A percentile compares a stretch with the other conserved stretches of the same genome.
phyloP scores from a whole-genome alignment of 2,113 vertebrate species.

The Mus musculus region GRCm39 chr5:98403001-98403500 shows the following conservation, averaged over 20 bases:
- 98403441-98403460: not conserved
- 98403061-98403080: not conserved
- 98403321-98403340: not conserved
- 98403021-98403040: not conserved
- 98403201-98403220: not conserved
- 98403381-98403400: not conserved
- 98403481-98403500: not conserved
- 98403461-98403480: not conserved
- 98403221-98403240: not conserved
- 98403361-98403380: not conserved
- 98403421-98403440: not conserved
- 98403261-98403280: not conserved
- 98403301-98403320: not conserved
- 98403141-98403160: not conserved
- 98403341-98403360: not conserved
- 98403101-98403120: not conserved
- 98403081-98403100: not conserved
- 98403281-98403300: not conserved
- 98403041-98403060: not conserved
- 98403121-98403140: not conserved
- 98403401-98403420: conserved; percentile 43
- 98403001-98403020: not conserved
- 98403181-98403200: not conserved
- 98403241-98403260: not conserved
- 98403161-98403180: not conserved